A percentile compares a stretch with the other conserved stretches of the same genome.
phyloP scores from a whole-genome alignment of 2,888 invertebrate species.

The Deilephila porcellus region DNA sequence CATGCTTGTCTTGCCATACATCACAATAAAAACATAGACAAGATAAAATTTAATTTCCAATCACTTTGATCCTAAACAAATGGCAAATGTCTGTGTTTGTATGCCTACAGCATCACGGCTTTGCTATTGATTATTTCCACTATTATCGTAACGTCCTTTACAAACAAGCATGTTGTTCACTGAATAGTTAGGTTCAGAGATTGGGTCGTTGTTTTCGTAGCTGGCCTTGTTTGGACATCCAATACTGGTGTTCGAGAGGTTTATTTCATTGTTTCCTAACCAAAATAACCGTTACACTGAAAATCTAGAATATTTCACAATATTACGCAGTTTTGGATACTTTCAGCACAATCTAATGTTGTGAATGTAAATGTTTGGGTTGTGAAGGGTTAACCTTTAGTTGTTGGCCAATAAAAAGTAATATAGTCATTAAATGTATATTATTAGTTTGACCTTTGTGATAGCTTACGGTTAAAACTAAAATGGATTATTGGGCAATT shows the following conservation, averaged over 20 bases:
- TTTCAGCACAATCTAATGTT: background rate
- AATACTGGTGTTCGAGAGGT: background rate
- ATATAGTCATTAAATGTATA: too few relatives aligned
- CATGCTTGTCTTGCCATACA: too few relatives aligned
- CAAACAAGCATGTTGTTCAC: background rate
- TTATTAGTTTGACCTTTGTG: too few relatives aligned
- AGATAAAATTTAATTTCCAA: too few relatives aligned
- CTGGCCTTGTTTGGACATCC: too few relatives aligned
- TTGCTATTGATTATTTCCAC: background rate
- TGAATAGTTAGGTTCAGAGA: conserved; percentile 1
- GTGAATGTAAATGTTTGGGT: background rate
- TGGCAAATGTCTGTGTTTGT: too few relatives aligned
- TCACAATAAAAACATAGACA: too few relatives aligned
- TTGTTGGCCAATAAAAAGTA: too few relatives aligned
- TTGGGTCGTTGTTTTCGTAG: conserved; percentile 11
- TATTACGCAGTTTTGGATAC: background rate
- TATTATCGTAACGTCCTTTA: background rate
- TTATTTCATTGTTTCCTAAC: conserved; percentile 16
- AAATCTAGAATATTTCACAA: conserved; percentile 1
- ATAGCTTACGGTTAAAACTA: too few relatives aligned
- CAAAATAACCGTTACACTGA: conserved; percentile 12
- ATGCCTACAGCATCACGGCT: too few relatives aligned
- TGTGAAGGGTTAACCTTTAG: background rate
- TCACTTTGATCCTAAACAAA: too few relatives aligned
- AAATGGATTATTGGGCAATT: too few relatives aligned